Evolutionary conservation across 1,140 invertebrate species (phyloP).

Genomic region (Panonychus citri): DNA sequence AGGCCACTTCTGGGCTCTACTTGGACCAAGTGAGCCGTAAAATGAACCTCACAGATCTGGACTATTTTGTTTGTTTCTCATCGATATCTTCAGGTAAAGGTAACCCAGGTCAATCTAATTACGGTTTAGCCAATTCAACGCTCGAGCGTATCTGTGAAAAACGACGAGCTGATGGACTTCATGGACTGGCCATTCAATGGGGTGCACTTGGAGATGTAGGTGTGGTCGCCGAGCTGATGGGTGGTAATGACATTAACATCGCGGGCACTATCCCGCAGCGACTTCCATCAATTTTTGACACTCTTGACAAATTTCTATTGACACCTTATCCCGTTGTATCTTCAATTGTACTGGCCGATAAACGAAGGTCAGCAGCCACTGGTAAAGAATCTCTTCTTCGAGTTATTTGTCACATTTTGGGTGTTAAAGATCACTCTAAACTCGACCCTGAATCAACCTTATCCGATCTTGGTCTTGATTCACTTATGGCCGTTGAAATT

Average conservation of each 20-base stretch:
- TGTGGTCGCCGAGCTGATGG: conserved; percentile 59
- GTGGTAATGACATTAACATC: conserved; percentile 62
- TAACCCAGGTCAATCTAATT: conserved; percentile 82
- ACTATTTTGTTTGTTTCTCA: conserved; percentile 83
- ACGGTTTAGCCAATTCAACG: conserved; percentile 77
- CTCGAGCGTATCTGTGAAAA: conserved; percentile 58
- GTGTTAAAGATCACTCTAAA: conserved; percentile 68
- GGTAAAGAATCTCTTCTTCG: conserved; percentile 6
- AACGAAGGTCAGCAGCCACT: conserved; percentile 4
- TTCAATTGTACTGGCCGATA: conserved; percentile 3
- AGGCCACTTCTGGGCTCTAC: conserved; percentile 39
- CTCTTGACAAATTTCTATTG: conserved; percentile 66
- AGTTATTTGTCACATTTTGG: conserved; percentile 26
- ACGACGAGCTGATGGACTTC: conserved; percentile 34
- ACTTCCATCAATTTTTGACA: conserved; percentile 58
- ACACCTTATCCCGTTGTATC: conserved; percentile 1
- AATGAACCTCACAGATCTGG: conserved; percentile 41
- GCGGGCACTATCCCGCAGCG: conserved; percentile 78
- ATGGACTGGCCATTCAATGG: conserved; percentile 71
- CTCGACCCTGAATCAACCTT: conserved; percentile 45
- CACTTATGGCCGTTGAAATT: conserved; percentile 87
- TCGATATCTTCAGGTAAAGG: conserved; percentile 80
- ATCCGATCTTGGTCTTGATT: conserved; percentile 83
- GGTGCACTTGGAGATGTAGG: conserved; percentile 92
- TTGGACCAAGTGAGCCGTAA: conserved; percentile 46